A percentile compares a stretch with the other conserved stretches of the same genome.
phyloP scores from a whole-genome alignment of 2,797 vertebrate genomes.

The Chelidonichthys spinosus region DNA sequence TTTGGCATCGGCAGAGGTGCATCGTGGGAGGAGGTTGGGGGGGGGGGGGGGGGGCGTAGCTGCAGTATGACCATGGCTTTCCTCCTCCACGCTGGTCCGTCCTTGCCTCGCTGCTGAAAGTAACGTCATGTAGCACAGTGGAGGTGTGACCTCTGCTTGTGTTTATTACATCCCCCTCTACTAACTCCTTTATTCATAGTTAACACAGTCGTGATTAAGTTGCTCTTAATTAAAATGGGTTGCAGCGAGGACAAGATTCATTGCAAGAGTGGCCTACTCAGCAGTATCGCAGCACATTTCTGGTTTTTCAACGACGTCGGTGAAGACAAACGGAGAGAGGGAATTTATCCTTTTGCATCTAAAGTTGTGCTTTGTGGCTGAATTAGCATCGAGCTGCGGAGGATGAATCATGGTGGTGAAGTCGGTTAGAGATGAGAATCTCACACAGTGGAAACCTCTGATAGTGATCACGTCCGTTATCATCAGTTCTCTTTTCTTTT shows the following conservation, averaged over 20 bases:
- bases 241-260: background rate
- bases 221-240: constrained; percentile 11
- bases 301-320: background rate
- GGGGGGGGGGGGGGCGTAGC: constrained; percentile 27
- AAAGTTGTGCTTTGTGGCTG: constrained; percentile 31
- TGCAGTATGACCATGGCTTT: constrained; percentile 43
- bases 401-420: constrained; percentile 45
- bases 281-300: background rate
- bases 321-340: background rate
- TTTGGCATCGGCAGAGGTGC: constrained; percentile 51
- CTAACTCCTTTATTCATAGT: background rate
- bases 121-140: background rate
- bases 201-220: constrained; percentile 5
- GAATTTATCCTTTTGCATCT: constrained; percentile 4
- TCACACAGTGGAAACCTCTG: background rate
- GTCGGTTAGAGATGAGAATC: constrained; percentile 19
- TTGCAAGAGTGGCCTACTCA: background rate
- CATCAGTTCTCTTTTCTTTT: no score
- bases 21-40: background rate
- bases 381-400: constrained; percentile 18
- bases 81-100: background rate
- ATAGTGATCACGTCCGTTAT: background rate
- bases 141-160: background rate
- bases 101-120: constrained; percentile 6
- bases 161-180: background rate